A percentile compares a stretch with the other conserved stretches of the same genome.
Evolutionary conservation across 2,888 invertebrate species (phyloP).

Genomic region (Protodeltote pygarga): DNA sequence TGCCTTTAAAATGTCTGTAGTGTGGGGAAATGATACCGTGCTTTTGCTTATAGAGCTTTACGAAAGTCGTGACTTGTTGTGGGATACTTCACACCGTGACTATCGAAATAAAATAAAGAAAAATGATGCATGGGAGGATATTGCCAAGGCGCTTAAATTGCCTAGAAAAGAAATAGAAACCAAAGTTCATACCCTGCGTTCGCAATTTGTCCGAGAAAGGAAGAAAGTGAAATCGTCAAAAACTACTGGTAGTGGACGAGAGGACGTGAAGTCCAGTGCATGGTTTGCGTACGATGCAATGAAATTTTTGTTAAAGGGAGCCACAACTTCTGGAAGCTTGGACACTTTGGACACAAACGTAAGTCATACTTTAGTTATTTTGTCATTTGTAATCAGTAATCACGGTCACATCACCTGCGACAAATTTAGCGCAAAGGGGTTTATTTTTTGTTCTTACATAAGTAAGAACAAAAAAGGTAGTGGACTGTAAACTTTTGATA

Average conservation of each 20-base stretch:
- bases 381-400: constrained; percentile 14
- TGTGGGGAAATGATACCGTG: constrained; percentile 26
- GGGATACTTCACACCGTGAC: constrained; percentile 36
- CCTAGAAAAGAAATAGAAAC: constrained; percentile 36
- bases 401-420: constrained; percentile 17
- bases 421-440: constrained; percentile 20
- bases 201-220: constrained; percentile 39
- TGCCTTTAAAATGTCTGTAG: constrained; percentile 31
- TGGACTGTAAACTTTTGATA: too few species aligned
- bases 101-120: constrained; percentile 44
- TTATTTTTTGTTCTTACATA: too few species aligned
- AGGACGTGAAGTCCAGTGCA: constrained; percentile 31
- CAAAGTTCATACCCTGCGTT: constrained; percentile 39
- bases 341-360: constrained; percentile 37
- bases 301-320: constrained; percentile 36
- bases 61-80: constrained; percentile 33
- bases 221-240: constrained; percentile 37
- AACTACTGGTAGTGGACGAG: constrained; percentile 33
- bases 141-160: constrained; percentile 26
- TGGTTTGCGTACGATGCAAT: constrained; percentile 44
- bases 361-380: constrained; percentile 21
- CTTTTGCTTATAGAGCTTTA: constrained; percentile 33
- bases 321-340: constrained; percentile 38
- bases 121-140: constrained; percentile 38
- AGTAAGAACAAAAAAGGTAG: too few species aligned